Percentiles rank a stretch among this genome's conserved stretches.
Conservation (phyloP, 2,113 vertebrate species). For the Sorex araneus region DNA sequence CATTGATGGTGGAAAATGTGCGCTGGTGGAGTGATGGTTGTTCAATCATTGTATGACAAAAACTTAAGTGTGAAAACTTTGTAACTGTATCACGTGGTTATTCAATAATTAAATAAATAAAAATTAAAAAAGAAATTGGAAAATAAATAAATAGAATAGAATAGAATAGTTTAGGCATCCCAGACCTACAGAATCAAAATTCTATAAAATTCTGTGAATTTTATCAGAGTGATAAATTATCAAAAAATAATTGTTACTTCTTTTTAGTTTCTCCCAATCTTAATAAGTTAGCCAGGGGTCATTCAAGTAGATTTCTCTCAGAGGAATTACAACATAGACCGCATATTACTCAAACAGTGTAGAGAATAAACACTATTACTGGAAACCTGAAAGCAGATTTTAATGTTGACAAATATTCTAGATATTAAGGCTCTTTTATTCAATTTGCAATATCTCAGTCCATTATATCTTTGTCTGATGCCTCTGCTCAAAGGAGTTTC, state of each 20-base stretch:
- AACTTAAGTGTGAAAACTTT: no score
- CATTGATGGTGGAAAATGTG: no score
- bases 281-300: background rate
- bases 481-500: background rate
- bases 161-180: no score
- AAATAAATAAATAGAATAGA: no score
- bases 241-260: background rate
- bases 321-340: slow-evolving; percentile 6
- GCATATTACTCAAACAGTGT: background rate
- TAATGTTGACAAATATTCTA: background rate
- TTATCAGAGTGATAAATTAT: background rate
- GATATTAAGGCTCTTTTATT: background rate
- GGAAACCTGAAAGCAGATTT: background rate
- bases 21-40: no score
- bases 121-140: no score
- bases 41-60: no score
- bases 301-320: background rate
- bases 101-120: no score
- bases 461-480: background rate
- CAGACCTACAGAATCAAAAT: no score
- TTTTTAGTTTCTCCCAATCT: background rate
- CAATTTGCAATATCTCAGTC: background rate
- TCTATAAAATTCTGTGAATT: background rate
- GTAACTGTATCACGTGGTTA: no score
- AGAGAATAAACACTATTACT: background rate